Percentiles rank a stretch among this genome's conserved stretches.
Conservation (phyloP, 2,888 invertebrate species). For the Neoaliturus tenellus region DNA sequence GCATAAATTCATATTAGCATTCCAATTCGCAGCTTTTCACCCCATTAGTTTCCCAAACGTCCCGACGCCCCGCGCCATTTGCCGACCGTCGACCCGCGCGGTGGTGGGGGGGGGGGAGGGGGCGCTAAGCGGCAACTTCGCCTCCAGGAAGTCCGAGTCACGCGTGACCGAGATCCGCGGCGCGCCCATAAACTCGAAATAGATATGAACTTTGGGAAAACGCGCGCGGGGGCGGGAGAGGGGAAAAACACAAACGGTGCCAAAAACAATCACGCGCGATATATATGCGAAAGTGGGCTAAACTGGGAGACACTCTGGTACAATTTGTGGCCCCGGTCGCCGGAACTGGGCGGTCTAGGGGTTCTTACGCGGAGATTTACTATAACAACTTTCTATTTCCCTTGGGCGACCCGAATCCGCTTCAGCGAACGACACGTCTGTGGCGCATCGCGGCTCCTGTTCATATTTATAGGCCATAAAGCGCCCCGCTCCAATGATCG, state of each 20-base stretch:
- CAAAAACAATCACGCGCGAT: conserved; percentile 33
- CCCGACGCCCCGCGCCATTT: too few relatives aligned
- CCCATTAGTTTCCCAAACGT: too few relatives aligned
- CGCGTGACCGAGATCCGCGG: neutral
- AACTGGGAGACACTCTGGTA: neutral
- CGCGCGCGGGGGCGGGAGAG: neutral
- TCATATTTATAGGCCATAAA: neutral
- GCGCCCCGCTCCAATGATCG: neutral
- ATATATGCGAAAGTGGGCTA: conserved; percentile 43
- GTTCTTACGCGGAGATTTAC: neutral
- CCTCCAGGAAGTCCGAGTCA: neutral
- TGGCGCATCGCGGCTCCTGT: neutral
- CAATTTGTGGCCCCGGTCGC: neutral
- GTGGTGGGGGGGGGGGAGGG: too few relatives aligned
- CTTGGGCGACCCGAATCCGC: neutral
- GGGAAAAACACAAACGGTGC: conserved; percentile 38
- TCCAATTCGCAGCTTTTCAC: too few relatives aligned
- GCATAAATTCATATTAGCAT: too few relatives aligned
- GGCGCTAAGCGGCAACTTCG: neutral
- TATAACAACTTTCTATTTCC: conserved; percentile 9
- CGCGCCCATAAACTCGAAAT: conserved; percentile 29
- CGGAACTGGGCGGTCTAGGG: conserved; percentile 1
- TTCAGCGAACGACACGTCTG: neutral
- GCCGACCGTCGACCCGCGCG: too few relatives aligned
- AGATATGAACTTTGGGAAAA: conserved; percentile 45